phyloP scores from a whole-genome alignment of 2,113 vertebrate genomes.

The Columbina picui region DNA sequence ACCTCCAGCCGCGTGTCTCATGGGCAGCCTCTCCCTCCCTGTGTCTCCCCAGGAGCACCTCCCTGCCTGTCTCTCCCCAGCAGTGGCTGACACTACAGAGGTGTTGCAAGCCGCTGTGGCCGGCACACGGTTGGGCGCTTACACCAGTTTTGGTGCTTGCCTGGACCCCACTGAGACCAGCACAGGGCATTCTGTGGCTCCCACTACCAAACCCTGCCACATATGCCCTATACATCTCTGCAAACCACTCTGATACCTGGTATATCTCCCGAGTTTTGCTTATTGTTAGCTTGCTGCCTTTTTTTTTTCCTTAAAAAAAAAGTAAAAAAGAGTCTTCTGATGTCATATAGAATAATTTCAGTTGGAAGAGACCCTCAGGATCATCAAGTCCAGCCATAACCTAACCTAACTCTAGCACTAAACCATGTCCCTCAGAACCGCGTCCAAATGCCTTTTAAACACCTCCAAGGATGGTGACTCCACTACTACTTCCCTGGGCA shows the following conservation, averaged over 20 bases:
- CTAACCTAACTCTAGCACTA: too few species aligned
- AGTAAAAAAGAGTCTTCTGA: neutral
- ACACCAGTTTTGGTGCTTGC: neutral
- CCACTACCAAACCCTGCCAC: accelerated
- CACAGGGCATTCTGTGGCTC: neutral
- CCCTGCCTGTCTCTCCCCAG: neutral
- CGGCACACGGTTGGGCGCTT: neutral
- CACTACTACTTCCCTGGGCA: too few species aligned
- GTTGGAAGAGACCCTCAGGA: too few species aligned
- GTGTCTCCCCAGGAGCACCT: accelerated
- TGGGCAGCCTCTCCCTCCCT: accelerated
- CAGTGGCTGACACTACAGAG: neutral
- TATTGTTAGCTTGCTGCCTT: neutral
- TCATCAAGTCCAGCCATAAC: too few species aligned
- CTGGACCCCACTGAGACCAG: neutral
- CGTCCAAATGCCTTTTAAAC: too few species aligned
- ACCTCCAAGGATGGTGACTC: too few species aligned
- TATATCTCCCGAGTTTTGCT: neutral
- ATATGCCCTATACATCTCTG: accelerated
- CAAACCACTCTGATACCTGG: accelerated
- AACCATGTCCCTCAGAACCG: too few species aligned
- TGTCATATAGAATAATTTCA: too few species aligned
- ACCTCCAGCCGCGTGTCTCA: accelerated
- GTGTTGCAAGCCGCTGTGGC: too few species aligned
- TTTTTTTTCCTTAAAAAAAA: too few species aligned